A percentile compares a stretch with the other conserved stretches of the same genome.
Evolutionary conservation across 2,888 invertebrate species (phyloP).

Genomic region (Drosophila nigricruria): DNA sequence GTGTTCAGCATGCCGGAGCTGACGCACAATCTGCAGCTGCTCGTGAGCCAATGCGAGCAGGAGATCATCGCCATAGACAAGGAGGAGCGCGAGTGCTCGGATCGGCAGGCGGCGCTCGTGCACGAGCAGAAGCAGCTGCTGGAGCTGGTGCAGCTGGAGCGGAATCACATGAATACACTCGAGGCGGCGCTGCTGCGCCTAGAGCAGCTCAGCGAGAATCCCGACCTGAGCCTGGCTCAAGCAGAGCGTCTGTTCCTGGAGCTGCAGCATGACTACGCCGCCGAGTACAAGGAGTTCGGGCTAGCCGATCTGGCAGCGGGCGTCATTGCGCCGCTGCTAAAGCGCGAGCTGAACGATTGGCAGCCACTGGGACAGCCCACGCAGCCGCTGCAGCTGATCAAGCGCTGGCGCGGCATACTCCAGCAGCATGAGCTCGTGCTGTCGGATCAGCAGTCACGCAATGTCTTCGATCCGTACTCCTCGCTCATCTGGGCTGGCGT

Average conservation of each 20-base stretch:
- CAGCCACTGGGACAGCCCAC: conserved; percentile 90
- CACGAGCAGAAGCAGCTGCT: conserved; percentile 91
- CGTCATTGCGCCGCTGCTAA: conserved; percentile 93
- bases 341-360: conserved; percentile 91
- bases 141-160: conserved; percentile 90
- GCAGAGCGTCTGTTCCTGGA: conserved; percentile 84
- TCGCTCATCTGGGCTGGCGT: conserved; percentile 94
- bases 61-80: conserved; percentile 95
- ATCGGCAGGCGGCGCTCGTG: conserved; percentile 91
- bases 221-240: conserved; percentile 84
- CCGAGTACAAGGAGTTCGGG: conserved; percentile 94
- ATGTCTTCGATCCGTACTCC: conserved; percentile 89
- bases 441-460: conserved; percentile 73
- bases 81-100: conserved; percentile 90
- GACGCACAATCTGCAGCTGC: conserved; percentile 94
- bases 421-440: conserved; percentile 35
- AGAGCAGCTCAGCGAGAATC: conserved; percentile 85
- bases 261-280: conserved; percentile 88
- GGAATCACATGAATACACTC: conserved; percentile 90
- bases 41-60: conserved; percentile 97
- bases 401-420: conserved; percentile 90
- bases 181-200: conserved; percentile 90
- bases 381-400: conserved; percentile 88
- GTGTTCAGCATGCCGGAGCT: conserved; percentile 95
- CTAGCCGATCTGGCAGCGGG: conserved; percentile 93